A percentile compares a stretch with the other conserved stretches of the same genome.
Evolutionary conservation across 2,113 vertebrate genomes (phyloP).

Genomic region (Gnathonemus echidnorhynchus): DNA sequence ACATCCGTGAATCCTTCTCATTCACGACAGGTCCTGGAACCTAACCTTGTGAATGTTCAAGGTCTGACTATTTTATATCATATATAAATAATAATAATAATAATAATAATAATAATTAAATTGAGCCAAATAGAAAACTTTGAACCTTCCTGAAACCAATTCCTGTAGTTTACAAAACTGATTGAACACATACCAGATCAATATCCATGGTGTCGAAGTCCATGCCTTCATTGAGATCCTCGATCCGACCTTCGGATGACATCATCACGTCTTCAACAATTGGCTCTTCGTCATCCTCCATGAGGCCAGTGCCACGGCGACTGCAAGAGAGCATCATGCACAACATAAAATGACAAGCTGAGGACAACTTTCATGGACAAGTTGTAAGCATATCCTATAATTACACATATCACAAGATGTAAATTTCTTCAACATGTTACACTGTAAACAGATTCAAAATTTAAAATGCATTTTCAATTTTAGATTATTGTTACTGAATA

Average conservation of each 20-base stretch:
- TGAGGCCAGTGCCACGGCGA: conserved; percentile 89
- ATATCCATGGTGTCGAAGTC: conserved; percentile 99
- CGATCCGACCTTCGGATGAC: conserved; percentile 97
- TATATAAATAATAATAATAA: neutral
- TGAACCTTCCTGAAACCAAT: neutral
- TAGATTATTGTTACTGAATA: neutral
- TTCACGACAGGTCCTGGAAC: no score
- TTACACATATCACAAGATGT: neutral
- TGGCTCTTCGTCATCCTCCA: conserved; percentile 98
- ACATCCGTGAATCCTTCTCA: no score
- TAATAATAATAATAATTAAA: no score
- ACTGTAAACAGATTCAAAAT: neutral
- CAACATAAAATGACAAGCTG: neutral
- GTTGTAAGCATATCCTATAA: neutral
- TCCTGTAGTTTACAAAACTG: neutral
- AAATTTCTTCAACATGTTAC: neutral
- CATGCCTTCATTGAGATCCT: conserved; percentile 99
- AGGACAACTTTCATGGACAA: neutral
- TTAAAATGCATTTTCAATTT: neutral
- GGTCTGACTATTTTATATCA: neutral
- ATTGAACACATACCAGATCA: conserved; percentile 77
- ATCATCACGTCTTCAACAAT: conserved; percentile 99
- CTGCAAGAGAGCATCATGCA: conserved; percentile 53
- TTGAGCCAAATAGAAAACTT: neutral
- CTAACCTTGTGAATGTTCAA: no score